Percentiles rank a stretch among this genome's conserved stretches.
Evolutionary conservation across 2,888 invertebrate genomes (phyloP).

Genomic region (Megalurothrips usitatus): DNA sequence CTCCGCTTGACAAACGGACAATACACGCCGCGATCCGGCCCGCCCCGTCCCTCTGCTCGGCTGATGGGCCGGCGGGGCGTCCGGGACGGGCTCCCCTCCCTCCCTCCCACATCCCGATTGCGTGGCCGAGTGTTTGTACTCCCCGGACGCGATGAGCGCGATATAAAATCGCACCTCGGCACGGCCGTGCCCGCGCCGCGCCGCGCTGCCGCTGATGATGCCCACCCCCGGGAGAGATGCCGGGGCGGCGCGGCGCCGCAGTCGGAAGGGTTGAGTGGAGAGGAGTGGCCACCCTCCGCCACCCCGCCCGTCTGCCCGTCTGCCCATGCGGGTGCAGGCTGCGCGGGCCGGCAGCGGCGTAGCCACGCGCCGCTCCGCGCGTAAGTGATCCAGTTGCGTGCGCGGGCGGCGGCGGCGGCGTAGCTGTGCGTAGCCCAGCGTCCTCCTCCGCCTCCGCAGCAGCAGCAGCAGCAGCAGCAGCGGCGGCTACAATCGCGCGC

Average conservation of each 20-base stretch:
- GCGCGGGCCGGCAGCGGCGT: neutral
- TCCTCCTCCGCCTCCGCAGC: neutral
- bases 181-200: too few relatives aligned
- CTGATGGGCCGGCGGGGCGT: neutral
- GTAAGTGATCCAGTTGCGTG: neutral
- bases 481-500: neutral
- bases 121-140: neutral
- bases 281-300: too few relatives aligned
- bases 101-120: neutral
- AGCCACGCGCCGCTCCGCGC: neutral
- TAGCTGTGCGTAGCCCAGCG: neutral
- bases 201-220: too few relatives aligned
- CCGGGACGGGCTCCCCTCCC: neutral
- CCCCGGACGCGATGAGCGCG: neutral
- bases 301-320: too few relatives aligned
- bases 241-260: too few relatives aligned
- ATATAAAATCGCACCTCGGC: neutral
- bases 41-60: neutral
- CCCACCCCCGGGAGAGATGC: too few relatives aligned
- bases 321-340: neutral
- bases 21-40: neutral
- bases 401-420: neutral
- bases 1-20: conserved; percentile 19
- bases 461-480: neutral
- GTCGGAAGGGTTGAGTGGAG: too few relatives aligned